These are phyloP conservation scores for Vandiemenella viatica DNA, from an alignment of 2,888 invertebrate genomes.

Conservation along the genomic window DNA sequence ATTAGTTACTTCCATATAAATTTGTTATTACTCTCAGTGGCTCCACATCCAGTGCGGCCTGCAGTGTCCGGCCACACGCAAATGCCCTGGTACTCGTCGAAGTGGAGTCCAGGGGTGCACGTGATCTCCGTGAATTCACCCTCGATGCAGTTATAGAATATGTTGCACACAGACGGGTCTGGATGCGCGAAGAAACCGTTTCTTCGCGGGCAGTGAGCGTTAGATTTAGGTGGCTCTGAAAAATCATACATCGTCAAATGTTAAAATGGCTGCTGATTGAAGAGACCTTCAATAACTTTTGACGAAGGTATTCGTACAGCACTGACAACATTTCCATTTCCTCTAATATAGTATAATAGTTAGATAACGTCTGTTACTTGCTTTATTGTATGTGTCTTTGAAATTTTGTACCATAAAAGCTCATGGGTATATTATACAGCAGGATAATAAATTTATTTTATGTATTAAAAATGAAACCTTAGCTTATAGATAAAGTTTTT, in stretches of 20 bases:
- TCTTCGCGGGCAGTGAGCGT: slow-evolving; percentile 58
- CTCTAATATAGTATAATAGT: no score
- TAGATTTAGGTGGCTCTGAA: slow-evolving; percentile 60
- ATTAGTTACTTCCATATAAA: no score
- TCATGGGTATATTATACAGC: no score
- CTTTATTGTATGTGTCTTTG: no score
- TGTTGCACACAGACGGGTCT: slow-evolving; percentile 61
- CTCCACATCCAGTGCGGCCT: slow-evolving; percentile 55
- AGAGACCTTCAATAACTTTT: no score
- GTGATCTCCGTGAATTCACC: slow-evolving; percentile 63
- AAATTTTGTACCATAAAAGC: no score
- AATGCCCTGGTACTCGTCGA: slow-evolving; percentile 76
- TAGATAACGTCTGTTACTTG: no score
- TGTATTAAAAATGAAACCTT: no score
- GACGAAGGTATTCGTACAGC: no score
- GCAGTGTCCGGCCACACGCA: slow-evolving; percentile 81
- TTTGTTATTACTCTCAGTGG: slow-evolving; percentile 30
- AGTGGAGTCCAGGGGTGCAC: slow-evolving; percentile 78
- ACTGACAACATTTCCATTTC: no score
- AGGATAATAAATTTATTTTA: no score
- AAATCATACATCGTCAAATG: neutral
- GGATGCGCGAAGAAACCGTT: slow-evolving; percentile 88
- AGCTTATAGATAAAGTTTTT: no score
- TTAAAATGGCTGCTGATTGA: neutral
- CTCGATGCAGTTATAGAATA: slow-evolving; percentile 81